These are phyloP conservation scores for Osmoderma eremita DNA, from an alignment of 2,888 invertebrate species.

Conservation along the genomic window DNA sequence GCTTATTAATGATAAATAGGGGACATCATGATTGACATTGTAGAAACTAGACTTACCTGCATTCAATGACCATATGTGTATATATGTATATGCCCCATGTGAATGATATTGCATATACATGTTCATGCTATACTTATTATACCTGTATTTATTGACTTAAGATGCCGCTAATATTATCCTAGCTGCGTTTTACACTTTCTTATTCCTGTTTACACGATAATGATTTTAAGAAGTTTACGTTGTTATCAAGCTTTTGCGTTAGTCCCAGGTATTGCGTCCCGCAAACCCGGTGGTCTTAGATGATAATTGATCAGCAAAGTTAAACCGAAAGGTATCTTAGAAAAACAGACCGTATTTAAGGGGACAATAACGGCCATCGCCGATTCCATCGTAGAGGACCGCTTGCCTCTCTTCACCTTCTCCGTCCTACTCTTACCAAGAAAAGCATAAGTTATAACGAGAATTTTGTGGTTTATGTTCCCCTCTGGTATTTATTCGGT, in stretches of 20 bases:
- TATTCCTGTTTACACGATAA: constrained; percentile 22
- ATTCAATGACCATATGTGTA: background rate
- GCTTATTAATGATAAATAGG: too few relatives aligned
- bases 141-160: background rate
- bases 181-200: constrained; percentile 5
- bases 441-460: constrained; percentile 45
- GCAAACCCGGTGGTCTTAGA: constrained; percentile 53
- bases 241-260: constrained; percentile 25
- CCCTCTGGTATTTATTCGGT: constrained; percentile 44
- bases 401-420: constrained; percentile 1
- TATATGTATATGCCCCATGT: background rate
- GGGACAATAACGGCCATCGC: constrained; percentile 16
- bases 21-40: too few relatives aligned
- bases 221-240: constrained; percentile 23
- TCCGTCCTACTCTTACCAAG: constrained; percentile 39
- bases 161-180: background rate
- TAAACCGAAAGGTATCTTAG: constrained; percentile 41
- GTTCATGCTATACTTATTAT: background rate
- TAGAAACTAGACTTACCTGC: too few relatives aligned
- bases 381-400: background rate
- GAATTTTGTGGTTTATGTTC: constrained; percentile 45
- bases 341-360: constrained; percentile 17
- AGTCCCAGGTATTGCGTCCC: constrained; percentile 50
- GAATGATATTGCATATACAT: background rate
- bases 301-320: constrained; percentile 52